A percentile compares a stretch with the other conserved stretches of the same genome.
Evolutionary conservation across 2,888 invertebrate genomes (phyloP).

Genomic region (Omphaloscelis lunosa): DNA sequence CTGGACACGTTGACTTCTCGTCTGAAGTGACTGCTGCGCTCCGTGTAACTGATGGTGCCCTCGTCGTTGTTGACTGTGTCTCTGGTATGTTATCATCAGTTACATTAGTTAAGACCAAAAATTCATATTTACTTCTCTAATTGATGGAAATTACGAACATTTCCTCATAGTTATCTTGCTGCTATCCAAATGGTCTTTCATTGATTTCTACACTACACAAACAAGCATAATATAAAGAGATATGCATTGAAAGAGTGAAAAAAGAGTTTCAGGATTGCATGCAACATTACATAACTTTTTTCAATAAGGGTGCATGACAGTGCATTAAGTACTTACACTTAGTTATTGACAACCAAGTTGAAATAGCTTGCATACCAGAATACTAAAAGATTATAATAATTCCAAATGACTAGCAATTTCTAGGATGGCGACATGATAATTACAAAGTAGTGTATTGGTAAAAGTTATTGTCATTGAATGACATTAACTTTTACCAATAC

Average conservation of each 20-base stretch:
- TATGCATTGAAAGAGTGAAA: background rate
- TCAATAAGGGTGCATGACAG: background rate
- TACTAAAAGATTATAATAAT: background rate
- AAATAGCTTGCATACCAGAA: background rate
- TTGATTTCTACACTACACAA: background rate
- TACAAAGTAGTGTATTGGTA: constrained; percentile 28
- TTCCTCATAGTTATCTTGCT: background rate
- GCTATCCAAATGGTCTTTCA: background rate
- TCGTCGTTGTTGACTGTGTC: constrained; percentile 99
- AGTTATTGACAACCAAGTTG: background rate
- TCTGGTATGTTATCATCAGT: constrained; percentile 93
- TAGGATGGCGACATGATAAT: constrained; percentile 9
- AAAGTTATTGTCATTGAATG: constrained; percentile 52
- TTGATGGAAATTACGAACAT: background rate
- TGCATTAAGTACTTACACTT: background rate
- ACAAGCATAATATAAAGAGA: background rate
- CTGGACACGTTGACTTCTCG: constrained; percentile 99
- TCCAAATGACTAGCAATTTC: constrained; percentile 10
- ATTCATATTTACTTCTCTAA: background rate
- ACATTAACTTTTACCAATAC: constrained; percentile 40
- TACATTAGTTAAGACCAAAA: too few relatives aligned
- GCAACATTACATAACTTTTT: constrained; percentile 30
- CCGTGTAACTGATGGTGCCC: constrained; percentile 99
- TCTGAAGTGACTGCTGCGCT: constrained; percentile 99
- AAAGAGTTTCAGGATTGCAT: background rate